phyloP scores from a whole-genome alignment of 1,140 invertebrate species.

The Polypedilum pembai region DNA sequence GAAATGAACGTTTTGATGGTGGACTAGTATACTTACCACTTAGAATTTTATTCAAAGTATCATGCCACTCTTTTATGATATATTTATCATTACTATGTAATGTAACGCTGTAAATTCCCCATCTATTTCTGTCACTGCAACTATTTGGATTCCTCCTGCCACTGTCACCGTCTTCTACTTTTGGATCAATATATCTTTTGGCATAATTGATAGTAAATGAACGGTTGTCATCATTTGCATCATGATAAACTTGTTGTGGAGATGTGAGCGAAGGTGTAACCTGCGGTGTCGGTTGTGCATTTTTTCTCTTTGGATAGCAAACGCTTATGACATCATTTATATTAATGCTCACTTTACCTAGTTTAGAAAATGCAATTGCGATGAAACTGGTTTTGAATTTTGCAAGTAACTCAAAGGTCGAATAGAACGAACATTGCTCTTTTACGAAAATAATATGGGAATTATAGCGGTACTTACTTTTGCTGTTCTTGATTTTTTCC shows the following conservation, averaged over 20 bases:
- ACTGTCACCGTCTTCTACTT: constrained; percentile 41
- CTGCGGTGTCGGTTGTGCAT: not conserved
- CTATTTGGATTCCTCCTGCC: not conserved
- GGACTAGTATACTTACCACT: constrained; percentile 43
- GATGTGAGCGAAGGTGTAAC: not conserved
- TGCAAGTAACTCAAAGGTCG: not conserved
- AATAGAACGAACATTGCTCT: not conserved
- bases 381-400: not conserved
- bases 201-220: constrained; percentile 58
- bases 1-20: constrained; percentile 27
- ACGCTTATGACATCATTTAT: constrained; percentile 26
- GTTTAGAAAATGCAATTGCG: not conserved
- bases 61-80: constrained; percentile 56
- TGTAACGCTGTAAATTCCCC: constrained; percentile 51
- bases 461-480: constrained; percentile 44
- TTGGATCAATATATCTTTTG: constrained; percentile 42
- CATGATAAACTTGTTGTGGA: constrained; percentile 42
- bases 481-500: constrained; percentile 50
- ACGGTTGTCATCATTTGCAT: constrained; percentile 36
- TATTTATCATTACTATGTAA: constrained; percentile 54
- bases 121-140: constrained; percentile 44
- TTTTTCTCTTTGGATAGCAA: constrained; percentile 25
- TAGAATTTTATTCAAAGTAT: constrained; percentile 50
- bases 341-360: constrained; percentile 24
- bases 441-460: constrained; percentile 5